phyloP scores from a whole-genome alignment of 2,797 vertebrate species.

The Ispidina picta region DNA sequence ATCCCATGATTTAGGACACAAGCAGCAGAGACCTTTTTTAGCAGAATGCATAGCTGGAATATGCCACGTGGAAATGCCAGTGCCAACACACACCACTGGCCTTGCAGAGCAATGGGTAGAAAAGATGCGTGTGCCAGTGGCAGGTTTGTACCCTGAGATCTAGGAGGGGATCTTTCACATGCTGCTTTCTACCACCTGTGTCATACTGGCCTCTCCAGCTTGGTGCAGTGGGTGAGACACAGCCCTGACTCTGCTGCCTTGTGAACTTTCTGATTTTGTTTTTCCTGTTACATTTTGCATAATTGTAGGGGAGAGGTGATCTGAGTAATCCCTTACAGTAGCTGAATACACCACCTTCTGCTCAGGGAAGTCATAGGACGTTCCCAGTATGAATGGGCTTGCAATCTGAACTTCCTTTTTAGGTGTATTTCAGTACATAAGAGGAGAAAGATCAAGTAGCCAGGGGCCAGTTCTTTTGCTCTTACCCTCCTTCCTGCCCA shows the following conservation, averaged over 20 bases:
- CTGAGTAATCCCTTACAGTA: neutral
- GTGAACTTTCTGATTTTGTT: neutral
- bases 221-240: neutral
- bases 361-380: neutral
- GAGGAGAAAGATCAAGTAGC: neutral
- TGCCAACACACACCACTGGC: neutral
- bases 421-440: rapidly evolving
- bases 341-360: neutral
- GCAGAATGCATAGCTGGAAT: neutral
- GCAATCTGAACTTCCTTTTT: neutral
- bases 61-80: neutral
- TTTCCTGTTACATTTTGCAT: neutral
- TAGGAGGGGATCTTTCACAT: neutral
- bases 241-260: neutral
- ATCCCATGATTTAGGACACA: neutral
- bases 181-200: neutral
- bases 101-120: neutral
- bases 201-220: neutral
- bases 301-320: neutral
- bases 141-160: neutral
- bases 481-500: neutral
- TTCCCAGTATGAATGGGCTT: neutral
- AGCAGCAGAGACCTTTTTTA: neutral
- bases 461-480: neutral
- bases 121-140: neutral